Base-by-base conservation (phyloP, 2,797 vertebrate species). In the Alectoris magna region DNA sequence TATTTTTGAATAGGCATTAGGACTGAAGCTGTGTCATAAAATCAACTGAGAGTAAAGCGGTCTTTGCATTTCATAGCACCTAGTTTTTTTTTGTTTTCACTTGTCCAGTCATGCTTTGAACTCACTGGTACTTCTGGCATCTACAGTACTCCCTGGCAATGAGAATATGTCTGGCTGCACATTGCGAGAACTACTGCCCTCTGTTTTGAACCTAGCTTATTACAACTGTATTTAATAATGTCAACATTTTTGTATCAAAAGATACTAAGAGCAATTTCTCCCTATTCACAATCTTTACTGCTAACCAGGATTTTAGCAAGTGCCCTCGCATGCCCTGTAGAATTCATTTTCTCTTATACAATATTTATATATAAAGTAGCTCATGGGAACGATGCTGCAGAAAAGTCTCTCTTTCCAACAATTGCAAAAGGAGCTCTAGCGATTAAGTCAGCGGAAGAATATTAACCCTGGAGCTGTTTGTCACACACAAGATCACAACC, bases 81-180 rank as follows among this genome's bases (percentile, higher is more conserved):
- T 71, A 68, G 34, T 14, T 4, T 10, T 4, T 10, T 67, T 84
- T 68, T 92, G 13, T 89, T 24, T 67, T 89, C 43, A 31, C 22
- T 74, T 68, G 46, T 55, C 29, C 58, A 64, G 7, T 38, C 22
- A 10, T 34, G 14, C 59, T 90, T 82, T 71, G 44, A 78, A 39
- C n/a, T 78, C 43, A 23, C n/a, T 21, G 53, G 59, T 41, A 51
- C 36, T 87, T 91, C 41, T 39, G 14, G 38, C 24, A 64, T 63
- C 36, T 44, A 49, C 12, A 46, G 17, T 49, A 84, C 70, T 77
- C 58, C 48, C 43, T 64, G 63, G 7, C 14, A 74, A 70, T 8
- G 34, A 67, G 18, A 38, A 29, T 0, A 29, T 0, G 2, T 58
- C 76, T 4, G 2, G 62, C 39, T 68, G 36, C 39, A 14, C 34